phyloP scores from a whole-genome alignment of 92 coral and sea anemone genomes.

The Montipora capitata region DNA sequence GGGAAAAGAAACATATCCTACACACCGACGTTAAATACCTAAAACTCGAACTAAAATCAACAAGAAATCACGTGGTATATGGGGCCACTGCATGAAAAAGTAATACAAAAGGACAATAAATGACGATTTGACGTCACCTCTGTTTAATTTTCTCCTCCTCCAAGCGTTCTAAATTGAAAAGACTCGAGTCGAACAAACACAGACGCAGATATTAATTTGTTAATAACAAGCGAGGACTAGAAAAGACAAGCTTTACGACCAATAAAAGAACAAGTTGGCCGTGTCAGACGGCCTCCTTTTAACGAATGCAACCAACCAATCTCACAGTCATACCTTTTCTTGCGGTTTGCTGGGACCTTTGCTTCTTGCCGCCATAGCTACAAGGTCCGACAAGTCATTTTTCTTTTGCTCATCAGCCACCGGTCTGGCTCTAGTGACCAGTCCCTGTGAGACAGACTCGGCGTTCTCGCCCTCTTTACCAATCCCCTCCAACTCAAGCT shows the following conservation, averaged over 20 bases:
- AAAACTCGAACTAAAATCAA: too few relatives aligned
- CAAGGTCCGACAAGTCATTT: conserved; percentile 89
- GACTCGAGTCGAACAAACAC: too few relatives aligned
- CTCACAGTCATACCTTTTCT: conserved; percentile 74
- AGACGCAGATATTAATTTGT: too few relatives aligned
- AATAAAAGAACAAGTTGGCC: neutral
- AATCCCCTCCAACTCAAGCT: conserved; percentile 85
- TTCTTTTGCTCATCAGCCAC: conserved; percentile 61
- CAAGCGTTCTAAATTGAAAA: too few relatives aligned
- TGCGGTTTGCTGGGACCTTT: conserved; percentile 69
- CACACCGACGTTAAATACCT: too few relatives aligned
- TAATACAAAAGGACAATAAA: too few relatives aligned
- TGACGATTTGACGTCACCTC: too few relatives aligned
- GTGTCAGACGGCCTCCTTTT: neutral
- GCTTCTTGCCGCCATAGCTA: conserved; percentile 71
- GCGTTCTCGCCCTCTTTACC: conserved; percentile 76
- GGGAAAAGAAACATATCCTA: too few relatives aligned
- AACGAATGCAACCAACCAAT: neutral
- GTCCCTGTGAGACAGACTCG: conserved; percentile 25
- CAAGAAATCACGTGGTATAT: too few relatives aligned
- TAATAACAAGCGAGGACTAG: neutral
- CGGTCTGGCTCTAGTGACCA: conserved; percentile 55
- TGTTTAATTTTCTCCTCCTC: too few relatives aligned
- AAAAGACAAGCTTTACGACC: neutral
- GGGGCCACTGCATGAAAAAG: too few relatives aligned